Evolutionary conservation across 2,797 vertebrate genomes (phyloP).

Genomic region (Passerculus sandwichensis): DNA sequence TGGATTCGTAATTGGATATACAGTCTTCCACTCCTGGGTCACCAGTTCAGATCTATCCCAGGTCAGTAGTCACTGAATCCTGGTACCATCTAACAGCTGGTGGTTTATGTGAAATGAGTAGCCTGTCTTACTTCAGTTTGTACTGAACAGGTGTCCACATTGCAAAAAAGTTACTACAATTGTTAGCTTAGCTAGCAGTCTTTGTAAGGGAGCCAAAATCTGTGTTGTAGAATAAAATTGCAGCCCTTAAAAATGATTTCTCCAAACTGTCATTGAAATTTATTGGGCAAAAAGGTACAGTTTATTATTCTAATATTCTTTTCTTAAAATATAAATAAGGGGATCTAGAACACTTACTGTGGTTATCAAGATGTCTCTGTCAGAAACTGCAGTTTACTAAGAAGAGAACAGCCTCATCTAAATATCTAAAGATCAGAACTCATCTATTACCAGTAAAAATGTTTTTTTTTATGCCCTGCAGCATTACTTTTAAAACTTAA

Average conservation of each 20-base stretch:
- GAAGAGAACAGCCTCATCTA: background rate
- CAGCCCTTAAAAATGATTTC: background rate
- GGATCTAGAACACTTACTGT: background rate
- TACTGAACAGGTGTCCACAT: constrained; percentile 58
- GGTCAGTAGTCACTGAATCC: constrained; percentile 65
- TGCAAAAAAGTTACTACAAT: constrained; percentile 45
- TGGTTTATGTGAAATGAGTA: constrained; percentile 69
- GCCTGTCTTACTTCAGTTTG: constrained; percentile 56
- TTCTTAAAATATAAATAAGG: background rate
- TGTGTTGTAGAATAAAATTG: background rate
- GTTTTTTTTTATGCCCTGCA: background rate
- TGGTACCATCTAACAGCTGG: constrained; percentile 63
- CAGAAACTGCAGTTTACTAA: background rate
- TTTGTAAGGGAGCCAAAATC: background rate
- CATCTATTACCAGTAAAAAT: background rate
- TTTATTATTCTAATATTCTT: background rate
- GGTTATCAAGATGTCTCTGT: background rate
- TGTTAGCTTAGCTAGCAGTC: constrained; percentile 22
- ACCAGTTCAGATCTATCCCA: constrained; percentile 62
- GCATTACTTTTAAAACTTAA: background rate
- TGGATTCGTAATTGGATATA: constrained; percentile 50
- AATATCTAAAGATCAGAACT: background rate
- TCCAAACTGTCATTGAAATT: background rate
- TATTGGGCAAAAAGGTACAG: background rate
- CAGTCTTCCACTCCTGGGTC: constrained; percentile 58